Conservation (phyloP, 2,797 vertebrate species). For the Lophotriccus pileatus region DNA sequence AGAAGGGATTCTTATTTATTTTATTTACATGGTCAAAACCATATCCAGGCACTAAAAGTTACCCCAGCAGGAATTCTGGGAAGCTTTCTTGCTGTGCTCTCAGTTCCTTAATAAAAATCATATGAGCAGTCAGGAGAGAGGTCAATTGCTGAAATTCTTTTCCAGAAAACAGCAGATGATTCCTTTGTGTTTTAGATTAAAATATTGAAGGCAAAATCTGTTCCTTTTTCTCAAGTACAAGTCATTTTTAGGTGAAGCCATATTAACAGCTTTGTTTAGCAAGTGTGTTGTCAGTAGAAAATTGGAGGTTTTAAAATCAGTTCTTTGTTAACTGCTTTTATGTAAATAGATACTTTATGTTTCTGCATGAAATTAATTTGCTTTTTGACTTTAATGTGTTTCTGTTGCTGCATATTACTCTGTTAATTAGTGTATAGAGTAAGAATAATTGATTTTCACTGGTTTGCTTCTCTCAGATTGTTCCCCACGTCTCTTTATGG, state of each 20-base stretch:
- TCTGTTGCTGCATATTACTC: background rate
- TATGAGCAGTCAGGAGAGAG: slow-evolving; percentile 21
- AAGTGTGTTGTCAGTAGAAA: slow-evolving; percentile 15
- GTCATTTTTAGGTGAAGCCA: background rate
- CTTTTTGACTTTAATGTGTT: background rate
- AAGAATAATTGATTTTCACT: slow-evolving; percentile 8
- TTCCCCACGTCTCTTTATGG: background rate
- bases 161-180: slow-evolving; percentile 28
- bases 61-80: background rate
- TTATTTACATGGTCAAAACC: background rate
- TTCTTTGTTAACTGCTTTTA: background rate
- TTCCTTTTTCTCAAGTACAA: slow-evolving; percentile 30
- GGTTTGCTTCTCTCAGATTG: background rate
- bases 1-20: background rate
- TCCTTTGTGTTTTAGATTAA: background rate
- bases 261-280: slow-evolving; percentile 16
- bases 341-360: background rate
- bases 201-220: slow-evolving; percentile 20
- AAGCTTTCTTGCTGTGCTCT: background rate
- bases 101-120: slow-evolving; percentile 7
- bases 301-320: background rate
- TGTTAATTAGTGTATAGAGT: background rate
- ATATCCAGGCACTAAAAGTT: background rate
- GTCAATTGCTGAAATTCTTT: slow-evolving; percentile 10
- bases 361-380: background rate